phyloP scores from a whole-genome alignment of 2,113 vertebrate species.

The Elachura formosa region DNA sequence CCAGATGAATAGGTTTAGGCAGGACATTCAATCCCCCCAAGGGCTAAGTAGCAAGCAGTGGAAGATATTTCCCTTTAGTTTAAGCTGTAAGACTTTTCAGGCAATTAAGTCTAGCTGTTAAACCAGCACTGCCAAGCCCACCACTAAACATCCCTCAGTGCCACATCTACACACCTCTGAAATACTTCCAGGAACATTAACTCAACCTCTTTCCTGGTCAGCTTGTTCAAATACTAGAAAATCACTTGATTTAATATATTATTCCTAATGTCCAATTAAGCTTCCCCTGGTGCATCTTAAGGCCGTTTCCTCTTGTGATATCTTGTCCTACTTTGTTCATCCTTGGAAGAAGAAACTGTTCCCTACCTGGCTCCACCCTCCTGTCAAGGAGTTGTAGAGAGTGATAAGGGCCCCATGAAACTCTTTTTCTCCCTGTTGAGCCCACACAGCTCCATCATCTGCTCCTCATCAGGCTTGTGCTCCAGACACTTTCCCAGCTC shows the following conservation, averaged over 20 bases:
- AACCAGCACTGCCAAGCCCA: neutral
- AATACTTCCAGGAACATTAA: neutral
- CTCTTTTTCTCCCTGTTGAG: neutral
- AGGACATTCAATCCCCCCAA: neutral
- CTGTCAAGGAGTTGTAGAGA: neutral
- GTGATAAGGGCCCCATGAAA: rapidly evolving
- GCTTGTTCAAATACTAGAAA: neutral
- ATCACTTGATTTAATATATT: neutral
- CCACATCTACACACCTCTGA: rapidly evolving
- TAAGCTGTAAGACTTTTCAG: neutral
- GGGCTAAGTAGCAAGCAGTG: neutral
- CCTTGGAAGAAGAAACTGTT: neutral
- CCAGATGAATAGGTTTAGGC: neutral
- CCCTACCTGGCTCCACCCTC: rapidly evolving
- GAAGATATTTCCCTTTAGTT: neutral
- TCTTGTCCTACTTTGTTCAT: neutral
- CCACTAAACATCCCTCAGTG: neutral
- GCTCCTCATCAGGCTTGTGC: neutral
- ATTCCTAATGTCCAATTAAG: neutral
- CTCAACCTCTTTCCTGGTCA: neutral
- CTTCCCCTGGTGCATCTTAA: neutral
- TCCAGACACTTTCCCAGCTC: neutral
- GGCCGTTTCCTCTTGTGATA: neutral
- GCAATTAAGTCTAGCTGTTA: neutral
- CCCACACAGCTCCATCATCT: neutral